phyloP scores from a whole-genome alignment of 2,797 vertebrate species.

The Champsocephalus esox region DNA sequence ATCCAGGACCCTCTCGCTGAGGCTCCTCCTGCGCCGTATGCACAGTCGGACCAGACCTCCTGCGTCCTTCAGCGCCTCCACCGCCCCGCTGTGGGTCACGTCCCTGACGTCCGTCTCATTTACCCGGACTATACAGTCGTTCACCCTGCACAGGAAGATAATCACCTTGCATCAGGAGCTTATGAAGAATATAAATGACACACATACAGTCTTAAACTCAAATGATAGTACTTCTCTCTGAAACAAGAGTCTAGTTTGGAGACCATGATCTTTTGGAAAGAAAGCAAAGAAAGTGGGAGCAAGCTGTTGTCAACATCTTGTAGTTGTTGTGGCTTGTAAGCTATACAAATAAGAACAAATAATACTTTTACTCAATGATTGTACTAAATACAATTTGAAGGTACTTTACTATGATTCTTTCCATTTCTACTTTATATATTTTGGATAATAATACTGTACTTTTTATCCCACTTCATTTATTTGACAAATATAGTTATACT shows the following conservation, averaged over 20 bases:
- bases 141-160: slow-evolving; percentile 85
- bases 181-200: neutral
- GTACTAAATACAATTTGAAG: no score
- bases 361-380: no score
- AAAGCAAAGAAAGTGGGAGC: neutral
- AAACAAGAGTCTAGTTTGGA: neutral
- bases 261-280: neutral
- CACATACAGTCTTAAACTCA: neutral
- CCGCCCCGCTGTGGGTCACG: slow-evolving; percentile 96
- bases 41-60: slow-evolving; percentile 94
- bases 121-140: slow-evolving; percentile 95
- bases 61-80: slow-evolving; percentile 96
- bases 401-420: no score
- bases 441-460: no score
- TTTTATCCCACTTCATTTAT: no score
- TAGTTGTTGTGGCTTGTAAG: neutral
- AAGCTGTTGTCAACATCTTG: neutral
- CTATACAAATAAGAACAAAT: no score
- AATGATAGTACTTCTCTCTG: neutral
- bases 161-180: neutral
- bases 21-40: slow-evolving; percentile 91
- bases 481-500: no score
- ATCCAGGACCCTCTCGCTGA: slow-evolving; percentile 94
- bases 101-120: slow-evolving; percentile 95
- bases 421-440: no score